Conservation (phyloP, 2,113 vertebrate genomes). For the Dipodomys merriami region DNA sequence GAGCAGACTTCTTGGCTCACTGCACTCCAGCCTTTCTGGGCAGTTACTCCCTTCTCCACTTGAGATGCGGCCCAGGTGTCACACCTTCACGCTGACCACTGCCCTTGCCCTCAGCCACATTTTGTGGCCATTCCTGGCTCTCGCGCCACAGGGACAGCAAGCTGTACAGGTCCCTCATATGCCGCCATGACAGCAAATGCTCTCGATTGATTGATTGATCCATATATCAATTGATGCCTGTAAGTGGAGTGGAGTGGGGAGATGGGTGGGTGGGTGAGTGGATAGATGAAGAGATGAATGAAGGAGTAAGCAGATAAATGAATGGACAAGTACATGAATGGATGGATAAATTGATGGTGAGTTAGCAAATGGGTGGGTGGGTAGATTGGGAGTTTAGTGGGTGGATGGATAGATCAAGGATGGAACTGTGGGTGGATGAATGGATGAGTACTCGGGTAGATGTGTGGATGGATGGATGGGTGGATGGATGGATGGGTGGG, state of each 20-base stretch:
- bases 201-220: background rate
- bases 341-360: background rate
- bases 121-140: background rate
- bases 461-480: fast-evolving
- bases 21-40: background rate
- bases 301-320: fast-evolving
- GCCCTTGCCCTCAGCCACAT: no score
- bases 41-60: background rate
- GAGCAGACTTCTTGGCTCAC: no score
- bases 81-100: background rate
- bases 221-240: no score
- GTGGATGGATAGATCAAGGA: no score
- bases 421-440: fast-evolving
- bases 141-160: background rate
- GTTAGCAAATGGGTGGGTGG: background rate
- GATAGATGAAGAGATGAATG: background rate
- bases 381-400: fast-evolving
- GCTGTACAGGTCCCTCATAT: fast-evolving
- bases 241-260: fast-evolving
- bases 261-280: fast-evolving
- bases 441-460: fast-evolving
- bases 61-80: background rate
- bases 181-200: background rate
- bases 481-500: background rate
- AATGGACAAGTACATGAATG: background rate